Base-by-base conservation (phyloP, 2,113 vertebrate genomes). In the Ctenomys sociabilis region DNA sequence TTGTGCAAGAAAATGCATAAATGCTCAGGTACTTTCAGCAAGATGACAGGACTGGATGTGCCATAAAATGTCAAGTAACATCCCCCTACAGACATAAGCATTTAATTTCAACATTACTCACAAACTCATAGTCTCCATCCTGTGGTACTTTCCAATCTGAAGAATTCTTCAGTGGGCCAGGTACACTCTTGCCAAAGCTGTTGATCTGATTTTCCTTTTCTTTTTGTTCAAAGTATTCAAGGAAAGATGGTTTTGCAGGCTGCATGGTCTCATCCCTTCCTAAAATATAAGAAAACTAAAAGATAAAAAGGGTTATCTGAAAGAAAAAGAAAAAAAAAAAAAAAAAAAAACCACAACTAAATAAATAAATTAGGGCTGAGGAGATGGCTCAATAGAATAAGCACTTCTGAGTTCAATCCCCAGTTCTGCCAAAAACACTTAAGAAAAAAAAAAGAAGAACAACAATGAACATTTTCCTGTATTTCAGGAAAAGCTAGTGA, bases 171-270 rank as follows among this genome's bases (percentile, higher is more conserved):
- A 98, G 95, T 72, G 98, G 98, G 93, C 97, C 97, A 95, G 97
- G 85, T 77, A 97, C 97, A 94, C 98, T 97, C 68, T 99, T 98
- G 91, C 98, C 98, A 54, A 99, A 99, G 96, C 97, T 99, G 98
- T 98, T 99, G 91, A 98, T 98, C 95, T 98, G 98, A 96, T 98
- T 98, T 97, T 99, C 99, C 97, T 99, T 99, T 97, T 99, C 99
- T 92, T 99, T 99, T 98, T 99, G 99, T 97, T 99, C 99, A 97
- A 99, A 99, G 98, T 99, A 99, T 97, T 99, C 99, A 66, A 99
- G 99, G 98, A 99, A 99, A 95, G 99, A 99, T 4, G 99, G 99
- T 96, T 99, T 99, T 96, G 98, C 98, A 21, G 98, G 99, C 96
- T 99, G 99, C 98, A 99, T 98, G 0, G 99, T 99, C 97, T 99